These are phyloP conservation scores for Apteryx mantelli DNA, from an alignment of 2,113 vertebrate species.

Conservation along the genomic window DNA sequence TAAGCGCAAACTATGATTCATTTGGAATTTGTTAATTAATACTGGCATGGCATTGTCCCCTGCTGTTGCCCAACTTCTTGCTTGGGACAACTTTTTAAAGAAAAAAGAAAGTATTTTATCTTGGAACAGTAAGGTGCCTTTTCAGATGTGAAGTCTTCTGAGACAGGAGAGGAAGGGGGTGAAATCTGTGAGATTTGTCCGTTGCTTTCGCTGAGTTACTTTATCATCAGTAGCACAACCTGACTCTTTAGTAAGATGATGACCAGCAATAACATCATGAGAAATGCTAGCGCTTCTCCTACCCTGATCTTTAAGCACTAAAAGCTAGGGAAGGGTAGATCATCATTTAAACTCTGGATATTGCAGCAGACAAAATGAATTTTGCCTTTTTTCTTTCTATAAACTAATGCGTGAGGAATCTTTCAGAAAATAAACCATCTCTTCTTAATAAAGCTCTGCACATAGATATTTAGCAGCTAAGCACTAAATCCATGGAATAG, in stretches of 20 bases:
- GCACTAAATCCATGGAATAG: conserved; percentile 60
- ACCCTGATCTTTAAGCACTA: conserved; percentile 5
- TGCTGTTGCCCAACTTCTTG: conserved; percentile 58
- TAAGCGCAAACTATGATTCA: conserved; percentile 54
- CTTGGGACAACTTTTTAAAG: conserved; percentile 43
- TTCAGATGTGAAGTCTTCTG: conserved; percentile 30
- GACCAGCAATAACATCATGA: not conserved
- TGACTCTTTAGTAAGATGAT: not conserved
- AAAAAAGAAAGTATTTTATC: conserved; percentile 44
- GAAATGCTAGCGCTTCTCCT: not conserved
- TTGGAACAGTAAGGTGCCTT: conserved; percentile 40
- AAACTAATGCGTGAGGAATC: conserved; percentile 56
- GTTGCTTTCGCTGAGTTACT: not conserved
- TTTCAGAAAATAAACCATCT: conserved; percentile 61
- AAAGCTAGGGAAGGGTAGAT: conserved; percentile 31
- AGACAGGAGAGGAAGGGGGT: not conserved
- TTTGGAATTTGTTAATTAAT: conserved; percentile 69
- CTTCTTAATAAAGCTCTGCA: conserved; percentile 61
- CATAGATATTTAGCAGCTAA: conserved; percentile 64
- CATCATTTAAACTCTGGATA: not conserved
- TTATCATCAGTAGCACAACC: conserved; percentile 25
- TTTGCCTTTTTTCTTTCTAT: conserved; percentile 28
- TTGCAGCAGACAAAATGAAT: not conserved
- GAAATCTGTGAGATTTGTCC: not conserved
- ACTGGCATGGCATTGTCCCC: conserved; percentile 44